Evolutionary conservation across 2,113 vertebrate species (phyloP), one percentile per base, ranked within the genome.

Genomic region (Anarrhichthys ocellatus): DNA sequence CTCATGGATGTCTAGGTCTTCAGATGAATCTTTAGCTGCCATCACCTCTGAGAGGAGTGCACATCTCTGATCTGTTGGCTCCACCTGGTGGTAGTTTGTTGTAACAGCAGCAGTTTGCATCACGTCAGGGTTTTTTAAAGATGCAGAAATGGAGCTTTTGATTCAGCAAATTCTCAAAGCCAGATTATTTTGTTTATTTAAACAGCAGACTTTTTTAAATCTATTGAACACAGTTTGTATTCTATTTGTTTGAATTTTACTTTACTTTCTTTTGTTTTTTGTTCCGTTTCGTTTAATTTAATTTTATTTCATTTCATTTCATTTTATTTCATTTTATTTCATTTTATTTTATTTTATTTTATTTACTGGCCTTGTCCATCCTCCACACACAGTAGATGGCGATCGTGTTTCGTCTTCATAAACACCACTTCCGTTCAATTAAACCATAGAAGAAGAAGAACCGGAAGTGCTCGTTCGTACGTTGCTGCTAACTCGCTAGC

Each of bases 51-150:
- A 9, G 18, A 6, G 14, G 2, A 0, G 32, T 2, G 8, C 7
- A 15, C 0, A 80, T 78, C 20, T 10, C 10, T 82, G 73, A 1
- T 91, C 70, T 81, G 34, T 64, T 88, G 73, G 76, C 66, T 9
- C 76, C 77, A 74, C 38, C 77, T 76, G 6, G 5, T 48, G 80
- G 66, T 5, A 0, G 2, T 22, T 15, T 5, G 2, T 0, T 46
- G 66, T 34, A 42, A 64, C 75, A 76, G 69, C 74, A 38, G 59
- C 48, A 22, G 11, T 14, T 22, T 58, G 32, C n/a, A 54, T 58
- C 38, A 9, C 0, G 2, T 42, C 10, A 13, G 24, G 32, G 13
- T n/a, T n/a, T n/a, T 54, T 20, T 10, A 7, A 36, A 18, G 59
- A 3, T 14, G 10, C 22, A 52, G 36, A 10, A 40, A 27, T 9